Base-by-base conservation (phyloP, 2,888 invertebrate genomes). In the Danaus chrysippus region DNA sequence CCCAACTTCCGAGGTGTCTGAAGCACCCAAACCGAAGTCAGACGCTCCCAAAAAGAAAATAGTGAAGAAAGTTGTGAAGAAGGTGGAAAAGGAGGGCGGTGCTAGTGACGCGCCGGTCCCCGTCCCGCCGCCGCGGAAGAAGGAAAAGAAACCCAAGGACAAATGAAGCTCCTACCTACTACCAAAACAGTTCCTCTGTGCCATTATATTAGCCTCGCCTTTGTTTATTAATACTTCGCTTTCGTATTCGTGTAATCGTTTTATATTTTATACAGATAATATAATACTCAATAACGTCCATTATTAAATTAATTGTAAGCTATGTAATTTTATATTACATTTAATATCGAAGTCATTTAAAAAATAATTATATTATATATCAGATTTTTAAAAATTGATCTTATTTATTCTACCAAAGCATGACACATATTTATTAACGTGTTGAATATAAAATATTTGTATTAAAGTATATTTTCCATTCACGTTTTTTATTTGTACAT, bases 71-170 rank as follows among this genome's bases (percentile, higher is more conserved):
- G 84, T 86, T 58, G 84, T 87, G 34, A 92, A 93, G 74, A 93
- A 92, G 71, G 90, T 80, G 73, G 92, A 92, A 70, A 89, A 81
- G 73, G 92, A 92, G 69, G 90, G 81, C 76, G 84, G 74, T 68
- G 82, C 76, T 60, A 68, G 76, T 54, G 88, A 86, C 23, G 84
- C 86, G 62, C 92, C 92, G 49, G 91, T 92, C 59, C 92, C 92
- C 46, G 91, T 92, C 59, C 92, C 92, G 70, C 92, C 92, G 71
- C 92, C 92, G 68, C 87, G 92, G 69, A 92, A 92, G 81, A 91
- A 91, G 81, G 91, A 90, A 79, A 91, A 91, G 82, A 92, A 91
- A 72, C 91, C 91, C 78, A 91, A 91, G 85, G 88, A 91, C 71
- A 86, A 87, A 78, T 88, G 83, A 88, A 83, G 81, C 80, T 75